Base-by-base conservation (phyloP, 37 sponge, comb jelly and placozoan genomes). In the Oopsacas minuta region DNA sequence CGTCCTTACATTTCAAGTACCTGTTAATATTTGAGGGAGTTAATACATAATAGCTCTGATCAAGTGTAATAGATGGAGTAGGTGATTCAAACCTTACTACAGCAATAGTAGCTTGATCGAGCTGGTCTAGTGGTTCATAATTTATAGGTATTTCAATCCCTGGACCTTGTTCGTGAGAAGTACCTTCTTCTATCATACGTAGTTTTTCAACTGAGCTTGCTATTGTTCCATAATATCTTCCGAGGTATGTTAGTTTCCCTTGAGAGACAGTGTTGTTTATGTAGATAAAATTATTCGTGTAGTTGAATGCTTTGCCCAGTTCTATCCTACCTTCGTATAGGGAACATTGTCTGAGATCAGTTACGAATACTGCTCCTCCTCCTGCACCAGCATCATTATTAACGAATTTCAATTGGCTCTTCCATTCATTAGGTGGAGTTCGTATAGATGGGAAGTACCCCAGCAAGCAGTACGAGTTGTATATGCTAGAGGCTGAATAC, bases 381-480 rank as follows among this genome's bases (percentile, higher is more conserved):
- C 28, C 75, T 12, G 20, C 75, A 3, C 17, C 22, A 5, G 75
- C 75, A 61, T 61, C 75, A 34, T 61, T 61, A 5, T n/a, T n/a
- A 25, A 25, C 22, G 30, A 61, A 61, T n/a, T 3, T 61, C 7
- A 61, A 10, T 3, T n/a, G 75, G 30, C 28, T n/a, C 30, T 61
- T 12, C 75, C 75, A 61, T 20, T 61, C 1, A 3, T 10, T 3
- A 3, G 75, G 75, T 10, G 20, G 28, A 7, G 22, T 34, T 25
- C 75, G 75, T 32, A 61, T 61, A n/a, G 75, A 61, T 7, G 75
- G 75, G 30, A 61, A 61, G 75, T 61, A 61, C 75, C 75, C 75
- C 75, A 61, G 75, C 28, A 61, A n/a, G 22, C 75, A 61, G 22
- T 61, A 61, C 32, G 75, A 25, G 22, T 61, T 61, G 75, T 61